A percentile compares a stretch with the other conserved stretches of the same genome.
Evolutionary conservation across 1,140 invertebrate species (phyloP).

Genomic region (Trissolcus basalis): DNA sequence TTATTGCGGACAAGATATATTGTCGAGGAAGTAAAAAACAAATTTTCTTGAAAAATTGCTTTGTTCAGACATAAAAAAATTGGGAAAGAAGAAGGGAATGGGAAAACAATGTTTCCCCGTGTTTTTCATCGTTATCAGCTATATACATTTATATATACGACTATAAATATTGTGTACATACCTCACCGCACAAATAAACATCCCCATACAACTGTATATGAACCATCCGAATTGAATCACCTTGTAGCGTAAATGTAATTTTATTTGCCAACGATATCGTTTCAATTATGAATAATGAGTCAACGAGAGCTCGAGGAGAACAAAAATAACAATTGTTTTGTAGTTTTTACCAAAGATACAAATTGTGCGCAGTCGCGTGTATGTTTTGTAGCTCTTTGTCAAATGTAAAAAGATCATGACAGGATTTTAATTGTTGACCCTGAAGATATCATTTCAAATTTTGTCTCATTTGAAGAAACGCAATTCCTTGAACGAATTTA

Average conservation of each 20-base stretch:
- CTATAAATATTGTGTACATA: constrained; percentile 57
- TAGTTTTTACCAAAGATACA: constrained; percentile 77
- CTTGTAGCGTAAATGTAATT: constrained; percentile 22
- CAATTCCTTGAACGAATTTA: no score
- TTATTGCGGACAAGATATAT: no score
- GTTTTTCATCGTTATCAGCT: constrained; percentile 49
- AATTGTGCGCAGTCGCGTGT: constrained; percentile 60
- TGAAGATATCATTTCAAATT: no score
- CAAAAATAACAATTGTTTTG: constrained; percentile 69
- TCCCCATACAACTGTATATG: constrained; percentile 46
- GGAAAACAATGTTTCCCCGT: constrained; percentile 15
- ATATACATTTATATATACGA: constrained; percentile 42
- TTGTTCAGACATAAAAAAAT: constrained; percentile 1
- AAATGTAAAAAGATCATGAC: constrained; percentile 51
- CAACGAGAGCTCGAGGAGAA: no score
- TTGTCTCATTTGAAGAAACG: no score
- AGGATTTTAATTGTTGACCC: constrained; percentile 20
- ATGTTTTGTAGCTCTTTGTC: constrained; percentile 47
- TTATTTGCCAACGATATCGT: constrained; percentile 18
- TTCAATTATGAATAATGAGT: constrained; percentile 16
- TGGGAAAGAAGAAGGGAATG: no score
- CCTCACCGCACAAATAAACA: constrained; percentile 41
- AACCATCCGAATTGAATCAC: constrained; percentile 22
- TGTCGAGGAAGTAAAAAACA: no score
- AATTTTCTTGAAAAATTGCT: background rate